phyloP scores from a whole-genome alignment of 2,888 invertebrate species.

The Eupithecia insigniata region DNA sequence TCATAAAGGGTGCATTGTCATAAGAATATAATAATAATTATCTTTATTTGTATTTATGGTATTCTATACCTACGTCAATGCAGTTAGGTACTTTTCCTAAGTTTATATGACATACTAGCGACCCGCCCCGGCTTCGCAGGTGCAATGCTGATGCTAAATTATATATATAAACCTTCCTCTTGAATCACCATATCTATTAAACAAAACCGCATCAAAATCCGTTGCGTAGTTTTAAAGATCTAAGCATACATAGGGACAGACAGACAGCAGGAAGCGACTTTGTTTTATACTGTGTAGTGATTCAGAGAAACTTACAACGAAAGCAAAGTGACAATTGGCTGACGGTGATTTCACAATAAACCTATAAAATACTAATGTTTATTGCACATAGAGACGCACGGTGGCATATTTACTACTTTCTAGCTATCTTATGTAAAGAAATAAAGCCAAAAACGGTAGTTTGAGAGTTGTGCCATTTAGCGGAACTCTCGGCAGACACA shows the following conservation, averaged over 20 bases:
- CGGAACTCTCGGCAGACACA: neutral
- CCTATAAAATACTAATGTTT: neutral
- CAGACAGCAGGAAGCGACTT: too few species aligned
- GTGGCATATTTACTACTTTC: neutral
- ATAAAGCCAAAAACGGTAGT: neutral
- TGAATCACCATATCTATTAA: too few species aligned
- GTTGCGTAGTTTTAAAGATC: too few species aligned
- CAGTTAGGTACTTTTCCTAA: neutral
- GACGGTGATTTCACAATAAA: neutral
- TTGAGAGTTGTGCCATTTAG: slow-evolving; percentile 5
- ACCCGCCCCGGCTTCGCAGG: too few species aligned
- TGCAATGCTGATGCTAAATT: too few species aligned
- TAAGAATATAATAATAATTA: slow-evolving; percentile 2
- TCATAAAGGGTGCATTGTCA: slow-evolving; percentile 8
- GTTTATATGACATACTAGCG: neutral
- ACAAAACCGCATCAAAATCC: too few species aligned
- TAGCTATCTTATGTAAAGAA: neutral
- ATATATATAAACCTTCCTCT: too few species aligned
- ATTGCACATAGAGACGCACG: neutral
- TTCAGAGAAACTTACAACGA: neutral
- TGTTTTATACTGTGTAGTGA: too few species aligned
- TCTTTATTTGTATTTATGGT: slow-evolving; percentile 2
- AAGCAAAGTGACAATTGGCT: slow-evolving; percentile 2
- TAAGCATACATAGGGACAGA: too few species aligned
- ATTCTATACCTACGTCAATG: neutral